Evolutionary conservation across 2,797 vertebrate genomes (phyloP), one percentile per base, ranked within the genome.

Genomic region (Dendrocincla tyrannina): DNA sequence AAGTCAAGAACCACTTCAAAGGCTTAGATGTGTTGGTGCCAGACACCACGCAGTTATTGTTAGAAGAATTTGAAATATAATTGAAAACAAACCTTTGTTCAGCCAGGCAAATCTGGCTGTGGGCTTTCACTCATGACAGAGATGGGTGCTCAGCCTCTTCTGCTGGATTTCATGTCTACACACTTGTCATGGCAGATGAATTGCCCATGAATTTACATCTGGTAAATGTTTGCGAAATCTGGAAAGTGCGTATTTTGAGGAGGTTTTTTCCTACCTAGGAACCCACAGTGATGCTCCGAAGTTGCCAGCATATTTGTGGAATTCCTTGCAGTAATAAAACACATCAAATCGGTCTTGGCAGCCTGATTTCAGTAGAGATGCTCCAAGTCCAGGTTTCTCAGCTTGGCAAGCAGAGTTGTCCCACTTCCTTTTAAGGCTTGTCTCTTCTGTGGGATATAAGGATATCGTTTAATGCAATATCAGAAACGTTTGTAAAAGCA

Each of bases 141-240:
- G 93, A 93, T 96, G 88, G 90, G 95, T 97, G 96, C 96, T 96
- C 94, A 96, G 93, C 93, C 92, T 92, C 83, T 95, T 97, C 94
- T 95, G 93, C 96, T 97, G 89, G 97, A 96, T 97, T 97, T 97
- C 97, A 97, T 98, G 98, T 98, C 98, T 98, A 89, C 97, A 97
- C 98, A 98, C 98, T 98, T 98, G 97, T 97, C 97, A 94, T 97
- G 97, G 98, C 97, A 98, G 98, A 98, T 98, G 98, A 98, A 98
- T 98, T 85, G 66, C 91, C 97, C 95, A 66, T 97, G 97, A 98
- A 97, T 98, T 98, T 97, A 97, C 98, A 99, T 99, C 98, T 99
- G 98, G 98, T 98, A 98, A 98, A 98, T 97, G 98, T 98, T 99
- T 98, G 95, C 96, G 97, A 98, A 98, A 98, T 98, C 97, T 97